These are phyloP conservation scores for Grallaria varia DNA, from an alignment of 2,113 vertebrate genomes.

Conservation along the genomic window DNA sequence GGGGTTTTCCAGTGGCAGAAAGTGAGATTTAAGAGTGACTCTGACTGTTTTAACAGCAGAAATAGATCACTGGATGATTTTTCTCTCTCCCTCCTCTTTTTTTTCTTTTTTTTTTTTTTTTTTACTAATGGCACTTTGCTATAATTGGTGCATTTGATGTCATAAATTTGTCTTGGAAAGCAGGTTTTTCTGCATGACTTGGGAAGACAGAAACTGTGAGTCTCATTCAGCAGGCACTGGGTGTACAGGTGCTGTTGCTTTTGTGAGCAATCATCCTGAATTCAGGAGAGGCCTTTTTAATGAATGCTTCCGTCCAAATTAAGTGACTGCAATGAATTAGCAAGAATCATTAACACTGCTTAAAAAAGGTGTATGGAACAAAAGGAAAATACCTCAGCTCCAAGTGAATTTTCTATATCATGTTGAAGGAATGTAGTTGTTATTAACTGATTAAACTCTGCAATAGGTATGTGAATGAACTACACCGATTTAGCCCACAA, in stretches of 20 bases:
- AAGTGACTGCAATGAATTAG: neutral
- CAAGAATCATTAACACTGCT: neutral
- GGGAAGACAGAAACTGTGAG: neutral
- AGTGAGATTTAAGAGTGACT: neutral
- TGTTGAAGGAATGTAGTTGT: neutral
- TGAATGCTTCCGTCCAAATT: neutral
- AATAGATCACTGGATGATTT: neutral
- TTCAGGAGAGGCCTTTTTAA: neutral
- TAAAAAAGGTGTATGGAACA: neutral
- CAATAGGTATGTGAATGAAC: neutral
- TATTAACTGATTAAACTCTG: neutral
- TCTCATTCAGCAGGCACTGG: neutral
- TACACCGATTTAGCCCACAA: neutral
- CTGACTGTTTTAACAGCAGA: neutral
- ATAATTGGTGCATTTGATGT: neutral
- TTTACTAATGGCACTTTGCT: neutral
- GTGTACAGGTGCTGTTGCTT: neutral
- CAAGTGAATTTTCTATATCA: neutral
- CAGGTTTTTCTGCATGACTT: accelerated
- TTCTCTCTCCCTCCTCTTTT: neutral
- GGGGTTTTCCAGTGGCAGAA: neutral
- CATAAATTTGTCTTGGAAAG: neutral
- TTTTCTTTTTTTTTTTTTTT: neutral
- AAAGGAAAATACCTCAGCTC: neutral
- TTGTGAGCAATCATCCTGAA: neutral